A percentile compares a stretch with the other conserved stretches of the same genome.
phyloP scores from a whole-genome alignment of 2,113 vertebrate species.

The Tyrannus savana region DNA sequence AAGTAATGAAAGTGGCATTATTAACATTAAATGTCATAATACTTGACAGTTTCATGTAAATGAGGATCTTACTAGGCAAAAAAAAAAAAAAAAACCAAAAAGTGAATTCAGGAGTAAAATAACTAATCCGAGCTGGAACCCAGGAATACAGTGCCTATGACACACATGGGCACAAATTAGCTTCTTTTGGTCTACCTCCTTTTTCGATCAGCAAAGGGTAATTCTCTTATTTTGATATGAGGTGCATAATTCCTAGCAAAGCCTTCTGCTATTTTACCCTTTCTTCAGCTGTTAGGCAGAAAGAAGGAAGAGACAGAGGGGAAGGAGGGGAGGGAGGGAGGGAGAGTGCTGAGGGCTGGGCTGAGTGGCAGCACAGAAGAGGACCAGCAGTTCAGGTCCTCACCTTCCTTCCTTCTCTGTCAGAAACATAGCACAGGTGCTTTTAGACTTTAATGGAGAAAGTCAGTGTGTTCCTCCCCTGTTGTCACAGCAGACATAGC shows the following conservation, averaged over 20 bases:
- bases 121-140: neutral
- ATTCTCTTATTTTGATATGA: neutral
- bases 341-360: neutral
- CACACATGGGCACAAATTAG: neutral
- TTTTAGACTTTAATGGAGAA: slow-evolving; percentile 67
- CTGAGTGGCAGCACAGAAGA: slow-evolving; percentile 1
- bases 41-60: slow-evolving; percentile 71
- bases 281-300: neutral
- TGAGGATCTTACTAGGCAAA: slow-evolving; percentile 20
- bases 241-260: neutral
- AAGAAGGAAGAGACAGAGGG: neutral
- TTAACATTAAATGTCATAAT: slow-evolving; percentile 62
- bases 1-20: slow-evolving; percentile 63
- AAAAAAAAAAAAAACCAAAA: neutral
- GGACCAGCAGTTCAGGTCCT: neutral
- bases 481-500: slow-evolving; percentile 80
- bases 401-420: slow-evolving; percentile 7
- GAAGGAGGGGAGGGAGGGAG: neutral
- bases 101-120: neutral
- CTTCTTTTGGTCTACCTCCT: neutral
- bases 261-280: neutral
- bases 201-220: neutral
- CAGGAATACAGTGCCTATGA: neutral
- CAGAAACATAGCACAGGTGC: slow-evolving; percentile 46
- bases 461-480: slow-evolving; percentile 66